These are phyloP conservation scores for Taxidea taxus DNA, from an alignment of 2,113 vertebrate species.

Conservation along the genomic window DNA sequence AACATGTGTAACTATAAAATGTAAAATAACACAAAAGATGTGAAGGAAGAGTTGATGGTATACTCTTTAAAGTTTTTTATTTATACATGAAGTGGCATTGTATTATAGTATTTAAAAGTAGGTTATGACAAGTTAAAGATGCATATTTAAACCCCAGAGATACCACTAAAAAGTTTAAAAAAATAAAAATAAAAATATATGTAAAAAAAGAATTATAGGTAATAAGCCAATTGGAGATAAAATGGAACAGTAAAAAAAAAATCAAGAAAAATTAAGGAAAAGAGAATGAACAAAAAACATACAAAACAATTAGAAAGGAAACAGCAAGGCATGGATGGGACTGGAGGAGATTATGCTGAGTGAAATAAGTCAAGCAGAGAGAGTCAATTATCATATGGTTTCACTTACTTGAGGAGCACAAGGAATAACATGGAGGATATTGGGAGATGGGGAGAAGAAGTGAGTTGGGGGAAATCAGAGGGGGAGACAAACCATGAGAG, in stretches of 20 bases:
- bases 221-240: neutral
- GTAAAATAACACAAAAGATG: neutral
- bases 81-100: neutral
- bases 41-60: neutral
- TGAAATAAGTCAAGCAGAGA: too few relatives aligned
- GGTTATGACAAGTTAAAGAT: neutral
- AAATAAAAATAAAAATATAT: neutral
- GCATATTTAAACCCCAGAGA: neutral
- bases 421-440: too few relatives aligned
- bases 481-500: too few relatives aligned
- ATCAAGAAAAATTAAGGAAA: neutral
- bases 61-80: neutral
- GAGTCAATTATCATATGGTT: too few relatives aligned
- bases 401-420: too few relatives aligned
- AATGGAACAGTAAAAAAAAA: neutral
- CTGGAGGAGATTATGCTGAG: too few relatives aligned
- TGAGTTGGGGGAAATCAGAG: too few relatives aligned
- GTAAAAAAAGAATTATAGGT: neutral
- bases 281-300: neutral
- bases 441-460: too few relatives aligned
- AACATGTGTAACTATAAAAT: neutral
- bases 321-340: neutral
- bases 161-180: neutral
- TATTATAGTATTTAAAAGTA: neutral
- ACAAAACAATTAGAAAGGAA: neutral